Conservation (phyloP, 2,888 invertebrate genomes). For the Polymixis lichenea region DNA sequence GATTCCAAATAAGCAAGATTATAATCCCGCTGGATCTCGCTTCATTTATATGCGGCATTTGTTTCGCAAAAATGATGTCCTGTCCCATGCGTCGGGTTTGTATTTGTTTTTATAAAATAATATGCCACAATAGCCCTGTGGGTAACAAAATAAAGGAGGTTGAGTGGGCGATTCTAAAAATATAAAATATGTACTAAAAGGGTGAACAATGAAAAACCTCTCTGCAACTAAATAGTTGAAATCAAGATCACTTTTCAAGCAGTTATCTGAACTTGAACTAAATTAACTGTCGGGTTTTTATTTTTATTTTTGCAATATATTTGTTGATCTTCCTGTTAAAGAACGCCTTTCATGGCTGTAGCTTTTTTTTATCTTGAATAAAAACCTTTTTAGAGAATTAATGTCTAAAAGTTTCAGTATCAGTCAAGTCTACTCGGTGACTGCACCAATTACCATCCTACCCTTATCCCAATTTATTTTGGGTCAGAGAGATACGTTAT, state of each 20-base stretch:
- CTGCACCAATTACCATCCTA: slow-evolving; percentile 7
- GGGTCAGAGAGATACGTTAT: slow-evolving; percentile 29
- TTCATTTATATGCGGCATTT: background rate
- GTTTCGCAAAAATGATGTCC: no score
- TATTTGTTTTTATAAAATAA: background rate
- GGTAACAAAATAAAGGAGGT: background rate
- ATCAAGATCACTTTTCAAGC: no score
- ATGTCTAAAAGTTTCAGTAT: no score
- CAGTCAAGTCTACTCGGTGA: background rate
- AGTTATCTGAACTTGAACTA: background rate
- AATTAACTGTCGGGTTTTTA: background rate
- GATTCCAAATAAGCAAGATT: background rate
- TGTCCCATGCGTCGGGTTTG: no score
- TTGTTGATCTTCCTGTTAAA: background rate
- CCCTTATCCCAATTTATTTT: slow-evolving; percentile 49
- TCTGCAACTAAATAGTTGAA: background rate
- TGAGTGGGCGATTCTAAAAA: background rate
- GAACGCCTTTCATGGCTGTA: background rate
- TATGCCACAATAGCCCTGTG: background rate
- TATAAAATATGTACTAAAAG: no score
- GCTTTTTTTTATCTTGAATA: background rate
- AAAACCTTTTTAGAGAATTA: background rate
- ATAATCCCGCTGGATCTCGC: background rate
- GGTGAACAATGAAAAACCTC: background rate
- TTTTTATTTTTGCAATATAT: background rate